phyloP scores from a whole-genome alignment of 1,140 invertebrate genomes.

The Aleiodes sp. region DNA sequence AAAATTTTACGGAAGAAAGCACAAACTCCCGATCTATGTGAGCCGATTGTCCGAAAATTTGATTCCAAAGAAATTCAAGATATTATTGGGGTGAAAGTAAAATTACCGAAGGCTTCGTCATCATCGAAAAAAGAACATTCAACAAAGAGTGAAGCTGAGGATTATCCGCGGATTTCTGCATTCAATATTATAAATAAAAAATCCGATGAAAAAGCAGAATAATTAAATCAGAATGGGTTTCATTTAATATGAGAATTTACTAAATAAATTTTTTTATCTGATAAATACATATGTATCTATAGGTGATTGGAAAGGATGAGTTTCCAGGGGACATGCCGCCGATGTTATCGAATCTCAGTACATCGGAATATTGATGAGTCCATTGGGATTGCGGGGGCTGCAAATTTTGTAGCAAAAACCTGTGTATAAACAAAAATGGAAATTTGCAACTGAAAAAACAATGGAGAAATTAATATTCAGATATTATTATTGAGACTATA shows the following conservation, averaged over 20 bases:
- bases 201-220: not conserved
- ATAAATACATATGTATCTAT: not conserved
- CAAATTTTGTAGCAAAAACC: not conserved
- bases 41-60: not conserved
- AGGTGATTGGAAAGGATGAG: conserved; percentile 6
- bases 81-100: not conserved
- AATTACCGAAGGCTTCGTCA: not conserved
- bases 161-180: not conserved
- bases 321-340: conserved; percentile 11
- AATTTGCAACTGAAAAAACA: not conserved
- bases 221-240: not conserved
- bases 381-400: not conserved
- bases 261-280: not conserved
- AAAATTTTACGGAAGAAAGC: not conserved
- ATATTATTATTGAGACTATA: not conserved
- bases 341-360: not conserved
- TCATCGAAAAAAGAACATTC: not conserved
- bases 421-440: not conserved
- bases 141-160: not conserved
- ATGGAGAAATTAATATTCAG: not conserved
- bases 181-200: not conserved
- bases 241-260: not conserved
- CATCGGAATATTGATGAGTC: conserved; percentile 11
- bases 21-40: not conserved
- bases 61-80: conserved; percentile 8